Conservation (phyloP, 2,113 vertebrate genomes). For the Oenanthe oenanthe region DNA sequence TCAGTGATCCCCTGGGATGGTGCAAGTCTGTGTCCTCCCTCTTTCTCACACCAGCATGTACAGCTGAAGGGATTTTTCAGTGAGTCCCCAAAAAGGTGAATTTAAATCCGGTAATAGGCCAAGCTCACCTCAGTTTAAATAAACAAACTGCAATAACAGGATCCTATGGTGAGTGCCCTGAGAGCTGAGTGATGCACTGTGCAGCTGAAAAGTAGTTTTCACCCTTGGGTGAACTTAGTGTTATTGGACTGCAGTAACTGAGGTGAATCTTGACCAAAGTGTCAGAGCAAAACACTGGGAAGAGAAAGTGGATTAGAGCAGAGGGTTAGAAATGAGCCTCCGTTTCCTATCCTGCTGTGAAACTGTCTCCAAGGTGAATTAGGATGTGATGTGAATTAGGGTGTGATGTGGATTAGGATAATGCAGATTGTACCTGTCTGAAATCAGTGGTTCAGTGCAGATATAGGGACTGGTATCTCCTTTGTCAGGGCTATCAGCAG, state of each 20-base stretch:
- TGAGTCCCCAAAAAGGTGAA: background rate
- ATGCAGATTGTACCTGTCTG: background rate
- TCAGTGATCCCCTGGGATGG: background rate
- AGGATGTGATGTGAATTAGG: background rate
- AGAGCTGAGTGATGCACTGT: background rate
- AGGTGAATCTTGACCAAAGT: background rate
- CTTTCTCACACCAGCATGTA: slow-evolving; percentile 7
- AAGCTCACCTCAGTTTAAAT: slow-evolving; percentile 6
- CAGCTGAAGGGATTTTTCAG: background rate
- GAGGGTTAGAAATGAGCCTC: background rate
- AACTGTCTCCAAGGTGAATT: background rate
- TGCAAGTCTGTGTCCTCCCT: slow-evolving; percentile 36
- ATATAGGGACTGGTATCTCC: background rate
- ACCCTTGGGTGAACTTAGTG: background rate
- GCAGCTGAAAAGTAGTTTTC: background rate
- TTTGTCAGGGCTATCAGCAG: background rate
- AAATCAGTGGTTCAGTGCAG: background rate
- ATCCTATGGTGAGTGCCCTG: background rate
- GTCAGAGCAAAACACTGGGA: background rate
- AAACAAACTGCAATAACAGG: background rate
- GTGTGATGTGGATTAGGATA: background rate
- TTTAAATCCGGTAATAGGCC: slow-evolving; percentile 14
- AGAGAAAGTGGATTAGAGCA: background rate
- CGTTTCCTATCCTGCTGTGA: background rate
- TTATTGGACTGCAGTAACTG: background rate